Evolutionary conservation across 2,113 vertebrate genomes (phyloP), one percentile per base, ranked within the genome.

Genomic region (Abramis brama): DNA sequence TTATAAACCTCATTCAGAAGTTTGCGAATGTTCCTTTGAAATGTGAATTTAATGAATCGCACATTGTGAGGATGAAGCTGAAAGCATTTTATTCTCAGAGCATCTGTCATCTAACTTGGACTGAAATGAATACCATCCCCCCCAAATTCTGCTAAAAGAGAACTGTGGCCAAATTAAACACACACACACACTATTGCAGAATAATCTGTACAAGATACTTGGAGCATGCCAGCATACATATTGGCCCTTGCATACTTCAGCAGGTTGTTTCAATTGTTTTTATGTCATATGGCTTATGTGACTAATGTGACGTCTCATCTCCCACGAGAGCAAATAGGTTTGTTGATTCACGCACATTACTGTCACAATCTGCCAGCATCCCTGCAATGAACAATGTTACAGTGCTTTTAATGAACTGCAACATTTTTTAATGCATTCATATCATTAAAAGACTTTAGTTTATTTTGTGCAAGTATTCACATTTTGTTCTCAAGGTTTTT

Each of bases 181-280:
- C 45, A 15, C 19, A 12, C 66, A 70, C 36, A 36, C 36, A 36
- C 68, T 23, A 50, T 10, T 2, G 74, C 13, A 27, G 47, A 77
- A 77, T 55, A 21, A 55, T 55, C 50, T 52, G 47, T 9, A 52
- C 13, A 7, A 50, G 74, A 50, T 15, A 74, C 70, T 13, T 81
- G 59, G 7, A 81, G 27, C 45, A 52, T 27, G 45, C 45, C 45
- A 82, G 47, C 62, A 52, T 23, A 13, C 19, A 82, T 82, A 43
- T 68, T 70, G 43, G 62, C 45, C 79, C 62, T 13, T 21, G 25
- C 45, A 70, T 52, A 82, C 45, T 82, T 82, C 30, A 82, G 79
- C 79, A 70, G 27, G 79, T 36, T 64, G 39, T 66, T 82, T 82
- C 11, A 13, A 50, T 70, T 70, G 79, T 77, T 77, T 77, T 68